These are phyloP conservation scores for Euwallacea fornicatus DNA, from an alignment of 1,140 invertebrate species.

Conservation along the genomic window DNA sequence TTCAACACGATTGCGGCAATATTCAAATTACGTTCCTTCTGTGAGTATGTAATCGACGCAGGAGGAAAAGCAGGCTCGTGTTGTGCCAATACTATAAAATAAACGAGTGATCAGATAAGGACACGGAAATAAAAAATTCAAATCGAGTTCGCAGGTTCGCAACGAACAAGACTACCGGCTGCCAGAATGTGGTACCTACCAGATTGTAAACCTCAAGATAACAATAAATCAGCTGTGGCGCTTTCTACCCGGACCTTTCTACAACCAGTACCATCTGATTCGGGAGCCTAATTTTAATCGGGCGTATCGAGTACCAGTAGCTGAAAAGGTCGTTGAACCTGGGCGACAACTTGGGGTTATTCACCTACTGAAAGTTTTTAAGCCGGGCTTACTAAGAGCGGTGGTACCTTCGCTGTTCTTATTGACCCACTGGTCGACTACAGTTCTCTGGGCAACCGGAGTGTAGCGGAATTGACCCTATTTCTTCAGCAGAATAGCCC, in stretches of 20 bases:
- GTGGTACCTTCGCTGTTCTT: constrained; percentile 43
- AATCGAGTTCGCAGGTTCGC: constrained; percentile 12
- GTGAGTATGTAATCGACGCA: too few species aligned
- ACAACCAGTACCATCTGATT: constrained; percentile 15
- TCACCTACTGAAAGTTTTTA: constrained; percentile 50
- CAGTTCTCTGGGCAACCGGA: constrained; percentile 15
- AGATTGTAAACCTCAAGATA: constrained; percentile 25
- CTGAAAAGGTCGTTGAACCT: constrained; percentile 48
- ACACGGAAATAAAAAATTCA: constrained; percentile 12
- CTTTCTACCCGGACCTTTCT: constrained; percentile 30
- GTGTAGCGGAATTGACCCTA: constrained; percentile 25
- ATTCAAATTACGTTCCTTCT: too few species aligned
- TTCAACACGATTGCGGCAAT: too few species aligned
- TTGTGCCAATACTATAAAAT: not conserved
- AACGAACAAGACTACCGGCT: constrained; percentile 19
- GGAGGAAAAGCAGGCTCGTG: too few species aligned
- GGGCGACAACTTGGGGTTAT: constrained; percentile 43
- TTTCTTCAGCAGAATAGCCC: constrained; percentile 5
- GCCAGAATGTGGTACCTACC: constrained; percentile 10
- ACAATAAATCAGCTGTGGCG: constrained; percentile 21
- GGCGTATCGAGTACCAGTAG: constrained; percentile 10
- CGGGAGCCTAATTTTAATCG: constrained; percentile 17
- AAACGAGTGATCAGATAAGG: constrained; percentile 1
- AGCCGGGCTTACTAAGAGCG: constrained; percentile 31
- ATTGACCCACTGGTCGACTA: constrained; percentile 44